Base-by-base conservation (phyloP, 1,140 invertebrate species). In the Drosophila ananassae region DNA sequence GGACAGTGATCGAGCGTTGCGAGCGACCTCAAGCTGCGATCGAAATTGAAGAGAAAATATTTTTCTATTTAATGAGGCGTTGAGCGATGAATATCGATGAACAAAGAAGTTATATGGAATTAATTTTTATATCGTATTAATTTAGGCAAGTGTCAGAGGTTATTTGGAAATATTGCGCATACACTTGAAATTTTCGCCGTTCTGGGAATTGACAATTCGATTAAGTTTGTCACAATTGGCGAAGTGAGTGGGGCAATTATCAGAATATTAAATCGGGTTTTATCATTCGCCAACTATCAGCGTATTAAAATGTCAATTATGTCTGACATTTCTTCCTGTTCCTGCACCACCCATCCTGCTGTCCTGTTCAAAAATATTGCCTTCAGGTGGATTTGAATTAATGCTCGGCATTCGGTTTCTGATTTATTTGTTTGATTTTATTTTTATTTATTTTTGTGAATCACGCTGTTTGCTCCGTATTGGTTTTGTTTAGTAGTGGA, bases 251-350 rank as follows among this genome's bases (percentile, higher is more conserved):
- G 24, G 68, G 50, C 84, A 87, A 87, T 87, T 87, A 87, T 87
- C 83, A 87, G 83, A 87, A 87, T 89, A 87, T 87, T 87, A 87
- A 87, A 87, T 87, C 84, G 73, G 73, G 77, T 72, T 74, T 77
- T 89, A 87, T 87, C 82, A 66, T 56, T 62, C 39, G 37, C 62
- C 79, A 77, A 83, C 83, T 89, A 89, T 89, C 83, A 79, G 84
- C 72, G 67, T 73, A 87, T 87, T 87, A 87, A 87, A 87, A 87
- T 87, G 84, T 89, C 83, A 87, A 87, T 87, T 87, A 87, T 75
- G 71, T 74, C 57, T 37, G 34, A 55, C 53, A 71, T 81, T 59
- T 82, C 61, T 77, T 71, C 76, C 71, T 56, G 55, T 37, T 13
- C 21, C 17, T 17, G 6, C 17, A 21, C 22, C 25, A 3, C 24